Conservation (phyloP, 2,113 vertebrate species). For the Ptilonorhynchus violaceus region DNA sequence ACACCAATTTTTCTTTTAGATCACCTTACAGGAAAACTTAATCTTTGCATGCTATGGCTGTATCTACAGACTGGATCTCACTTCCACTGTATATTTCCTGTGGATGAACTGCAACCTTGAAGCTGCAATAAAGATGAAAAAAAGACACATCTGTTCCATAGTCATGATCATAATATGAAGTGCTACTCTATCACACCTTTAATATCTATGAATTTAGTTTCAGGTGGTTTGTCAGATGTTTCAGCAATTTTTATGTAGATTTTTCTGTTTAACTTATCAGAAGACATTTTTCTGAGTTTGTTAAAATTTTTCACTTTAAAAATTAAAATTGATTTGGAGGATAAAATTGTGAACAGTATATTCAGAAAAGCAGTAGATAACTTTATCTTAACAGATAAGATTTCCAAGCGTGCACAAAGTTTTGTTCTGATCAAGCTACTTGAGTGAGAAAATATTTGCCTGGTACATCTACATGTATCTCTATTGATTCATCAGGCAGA, state of each 20-base stretch:
- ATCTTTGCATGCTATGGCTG: background rate
- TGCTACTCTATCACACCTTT: background rate
- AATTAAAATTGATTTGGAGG: background rate
- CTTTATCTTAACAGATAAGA: background rate
- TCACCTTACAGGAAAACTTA: background rate
- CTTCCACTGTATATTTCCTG: background rate
- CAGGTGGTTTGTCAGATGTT: background rate
- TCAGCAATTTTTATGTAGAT: background rate
- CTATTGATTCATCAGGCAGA: background rate
- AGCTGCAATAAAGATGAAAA: background rate
- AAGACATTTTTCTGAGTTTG: background rate
- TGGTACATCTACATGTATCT: background rate
- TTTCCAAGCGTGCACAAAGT: background rate
- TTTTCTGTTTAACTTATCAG: background rate
- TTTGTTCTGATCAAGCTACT: background rate
- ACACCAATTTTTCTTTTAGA: background rate
- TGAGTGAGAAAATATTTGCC: background rate
- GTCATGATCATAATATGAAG: background rate
- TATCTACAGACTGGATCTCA: background rate
- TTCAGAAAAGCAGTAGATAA: background rate
- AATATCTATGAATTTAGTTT: background rate
- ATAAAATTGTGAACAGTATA: background rate
- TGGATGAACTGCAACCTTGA: background rate
- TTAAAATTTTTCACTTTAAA: background rate
- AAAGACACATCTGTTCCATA: background rate